Evolutionary conservation across 2,113 vertebrate genomes (phyloP), one percentile per base, ranked within the genome.

Genomic region (Pollachius pollachius): DNA sequence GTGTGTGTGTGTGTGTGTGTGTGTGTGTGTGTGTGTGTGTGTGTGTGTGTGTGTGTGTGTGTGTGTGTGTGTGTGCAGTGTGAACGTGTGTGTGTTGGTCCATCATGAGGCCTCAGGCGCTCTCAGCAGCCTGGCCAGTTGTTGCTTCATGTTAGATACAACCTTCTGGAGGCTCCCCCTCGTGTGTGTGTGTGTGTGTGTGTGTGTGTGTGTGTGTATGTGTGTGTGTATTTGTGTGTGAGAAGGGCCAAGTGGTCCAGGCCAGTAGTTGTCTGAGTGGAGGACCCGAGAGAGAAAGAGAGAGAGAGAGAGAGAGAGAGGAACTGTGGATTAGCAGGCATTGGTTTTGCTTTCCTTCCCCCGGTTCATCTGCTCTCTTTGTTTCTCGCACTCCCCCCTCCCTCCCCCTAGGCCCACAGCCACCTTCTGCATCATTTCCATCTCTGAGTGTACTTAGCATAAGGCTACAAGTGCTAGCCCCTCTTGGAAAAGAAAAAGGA

Each of bases 21-120:
- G 57, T 73, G 64, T 70, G 66, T 57, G 48, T 23, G 58, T 65
- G 58, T 62, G 68, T 67, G 74, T 71, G 71, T 70, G 63, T 62
- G 68, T 68, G 60, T 67, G 67, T 68, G 78, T 83, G 74, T 85
- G 75, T 72, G 71, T 84, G 83, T 60, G 66, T 58, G 37, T 68
- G 57, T 79, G 63, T 74, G 63, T 69, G 59, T 63, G 72, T 30
- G 37, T 74, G 71, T 69, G 76, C 57, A 62, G 65, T 57, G 56
- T 65, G 69, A 68, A 15, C 71, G 62, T 54, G n/a, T 27, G 57
- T 54, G 41, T 52, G 48, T 52, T 17, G 52, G 18, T 52, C 12
- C n/a, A 19, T 21, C 8, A 60, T 60, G 58, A 60, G 18, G n/a
- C 58, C 21, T 18, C 58, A 18, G 58, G 19, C 41, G 21, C 16